Evolutionary conservation across 2,888 invertebrate species (phyloP), one percentile per base, ranked within the genome.

Genomic region (Kuschelorhynchus macadamiae): DNA sequence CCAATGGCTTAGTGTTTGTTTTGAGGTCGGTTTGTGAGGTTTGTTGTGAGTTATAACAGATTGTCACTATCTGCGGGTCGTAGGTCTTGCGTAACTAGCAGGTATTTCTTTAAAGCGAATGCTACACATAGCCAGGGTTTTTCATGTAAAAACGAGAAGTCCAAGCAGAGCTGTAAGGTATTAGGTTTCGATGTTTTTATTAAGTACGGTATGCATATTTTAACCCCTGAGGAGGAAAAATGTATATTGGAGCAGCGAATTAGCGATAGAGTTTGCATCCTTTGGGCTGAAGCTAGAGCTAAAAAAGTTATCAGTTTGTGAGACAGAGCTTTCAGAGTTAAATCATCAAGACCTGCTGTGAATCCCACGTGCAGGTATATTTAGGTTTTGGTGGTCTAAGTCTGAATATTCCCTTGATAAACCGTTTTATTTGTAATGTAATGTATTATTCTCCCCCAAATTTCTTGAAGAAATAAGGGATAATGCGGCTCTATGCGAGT

Each of bases 311-410:
- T 7, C 7, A 25, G 25, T 25, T 25, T 25, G 39, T 11, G 2
- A 7, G 25, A 25, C 4, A 25, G 25, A 25, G 3, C 3, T 25
- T 25, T 25, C 7, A 25, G 7, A 7, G 25, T 7, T 30, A 47
- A 47, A 21, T 20, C 2, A 7, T 47, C n/a, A 47, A 14, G 5
- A 47, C 25, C 25, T 25, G 25, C 7, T 25, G 25, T 3, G 25
- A 7, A 25, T 25, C 25, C 25, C 25, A 25, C 3, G 25, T 25
- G 25, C 7, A 25, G 7, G 3, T 25, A 25, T 25, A 75, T 57
- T 63, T 72, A 7, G 73, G 71, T 60, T 46, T 63, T 42, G 60
- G 61, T 33, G 74, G 75, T 52, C 72, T 71, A 42, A 72, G 30
- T 18, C 70, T 71, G 12, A 50, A 72, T 25, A 25, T 7, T 3